A percentile compares a stretch with the other conserved stretches of the same genome.
Conservation (phyloP, 2,113 vertebrate genomes). For the Ursus arctos region DNA sequence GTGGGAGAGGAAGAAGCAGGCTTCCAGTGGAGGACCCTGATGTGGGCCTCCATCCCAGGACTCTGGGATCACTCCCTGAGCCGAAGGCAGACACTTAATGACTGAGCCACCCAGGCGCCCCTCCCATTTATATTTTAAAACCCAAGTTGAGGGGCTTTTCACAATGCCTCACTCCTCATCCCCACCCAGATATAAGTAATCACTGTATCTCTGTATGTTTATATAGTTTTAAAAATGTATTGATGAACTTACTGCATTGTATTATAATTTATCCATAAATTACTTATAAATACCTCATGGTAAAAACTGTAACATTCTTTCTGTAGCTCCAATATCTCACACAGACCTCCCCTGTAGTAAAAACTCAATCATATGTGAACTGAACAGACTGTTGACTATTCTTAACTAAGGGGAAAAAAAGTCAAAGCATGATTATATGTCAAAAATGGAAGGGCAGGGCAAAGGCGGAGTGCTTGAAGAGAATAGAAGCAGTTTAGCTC, state of each 20-base stretch:
- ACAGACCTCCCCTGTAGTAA: background rate
- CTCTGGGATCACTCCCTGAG: too few relatives aligned
- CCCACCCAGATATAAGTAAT: background rate
- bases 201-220: background rate
- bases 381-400: background rate
- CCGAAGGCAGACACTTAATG: too few relatives aligned
- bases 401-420: background rate
- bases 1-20: too few relatives aligned
- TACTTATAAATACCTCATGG: background rate
- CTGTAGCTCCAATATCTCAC: background rate
- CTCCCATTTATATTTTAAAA: background rate
- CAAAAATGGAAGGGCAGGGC: background rate
- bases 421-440: background rate
- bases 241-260: background rate
- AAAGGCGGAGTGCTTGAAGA: background rate
- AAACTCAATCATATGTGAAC: background rate
- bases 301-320: background rate
- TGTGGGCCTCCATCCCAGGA: too few relatives aligned
- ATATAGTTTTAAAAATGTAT: background rate
- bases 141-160: background rate
- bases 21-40: too few relatives aligned
- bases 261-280: background rate
- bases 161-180: background rate
- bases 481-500: background rate
- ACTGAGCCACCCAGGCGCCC: too few relatives aligned